phyloP scores from a whole-genome alignment of 2,113 vertebrate genomes.

The Neotragus moschatus region DNA sequence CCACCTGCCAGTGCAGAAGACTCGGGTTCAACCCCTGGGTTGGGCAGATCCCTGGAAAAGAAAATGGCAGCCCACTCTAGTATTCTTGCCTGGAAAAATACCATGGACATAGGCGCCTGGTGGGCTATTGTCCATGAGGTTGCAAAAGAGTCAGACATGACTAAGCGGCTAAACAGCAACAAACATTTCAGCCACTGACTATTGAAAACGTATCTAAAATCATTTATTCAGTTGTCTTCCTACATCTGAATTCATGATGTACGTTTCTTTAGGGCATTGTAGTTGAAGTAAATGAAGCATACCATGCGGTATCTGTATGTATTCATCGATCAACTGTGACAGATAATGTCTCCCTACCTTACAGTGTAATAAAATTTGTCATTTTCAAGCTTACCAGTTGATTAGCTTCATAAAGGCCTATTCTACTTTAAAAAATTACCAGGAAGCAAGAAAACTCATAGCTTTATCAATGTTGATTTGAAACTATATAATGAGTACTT shows the following conservation, averaged over 20 bases:
- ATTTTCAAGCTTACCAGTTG: neutral
- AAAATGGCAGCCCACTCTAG: neutral
- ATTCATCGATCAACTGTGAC: neutral
- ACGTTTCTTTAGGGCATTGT: neutral
- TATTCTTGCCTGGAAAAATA: neutral
- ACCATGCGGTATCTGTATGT: neutral
- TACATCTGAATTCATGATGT: neutral
- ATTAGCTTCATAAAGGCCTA: neutral
- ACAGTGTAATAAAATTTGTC: neutral
- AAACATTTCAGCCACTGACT: neutral
- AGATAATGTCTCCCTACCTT: neutral
- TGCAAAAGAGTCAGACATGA: neutral
- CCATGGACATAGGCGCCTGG: neutral
- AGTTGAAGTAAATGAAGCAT: neutral
- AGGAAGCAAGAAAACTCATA: neutral
- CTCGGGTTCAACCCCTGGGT: neutral
- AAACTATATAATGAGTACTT: neutral
- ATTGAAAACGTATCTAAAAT: neutral
- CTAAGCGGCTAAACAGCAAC: rapidly evolving
- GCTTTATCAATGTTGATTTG: neutral
- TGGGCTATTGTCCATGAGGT: neutral
- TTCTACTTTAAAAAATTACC: neutral
- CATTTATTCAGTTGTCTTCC: neutral
- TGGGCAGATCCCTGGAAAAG: neutral
- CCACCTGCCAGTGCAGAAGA: neutral